Evolutionary conservation across 2,888 invertebrate genomes (phyloP).

Genomic region (Zootermopsis nevadensis): DNA sequence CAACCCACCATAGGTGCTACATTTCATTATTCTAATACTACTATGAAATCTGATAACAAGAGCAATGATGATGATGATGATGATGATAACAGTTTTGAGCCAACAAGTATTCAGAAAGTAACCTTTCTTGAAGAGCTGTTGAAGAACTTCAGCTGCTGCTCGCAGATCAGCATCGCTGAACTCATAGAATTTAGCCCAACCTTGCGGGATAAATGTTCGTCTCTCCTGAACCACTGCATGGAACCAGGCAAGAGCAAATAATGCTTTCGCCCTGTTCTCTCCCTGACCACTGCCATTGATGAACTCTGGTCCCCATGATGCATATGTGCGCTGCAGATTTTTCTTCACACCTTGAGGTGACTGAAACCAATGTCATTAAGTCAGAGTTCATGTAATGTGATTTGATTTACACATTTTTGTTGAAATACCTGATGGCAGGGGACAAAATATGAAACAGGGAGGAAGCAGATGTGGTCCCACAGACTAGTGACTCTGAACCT

Average conservation of each 20-base stretch:
- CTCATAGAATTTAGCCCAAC: slow-evolving; percentile 91
- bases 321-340: slow-evolving; percentile 80
- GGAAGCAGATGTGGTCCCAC: no score
- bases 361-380: slow-evolving; percentile 58
- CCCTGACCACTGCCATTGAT: slow-evolving; percentile 58
- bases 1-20: no score
- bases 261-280: slow-evolving; percentile 39
- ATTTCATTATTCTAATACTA: no score
- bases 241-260: slow-evolving; percentile 85
- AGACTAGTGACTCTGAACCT: no score
- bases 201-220: slow-evolving; percentile 91
- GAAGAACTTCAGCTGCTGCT: slow-evolving; percentile 76
- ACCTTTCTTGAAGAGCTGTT: slow-evolving; percentile 63
- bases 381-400: no score
- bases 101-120: not conserved
- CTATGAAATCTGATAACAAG: no score
- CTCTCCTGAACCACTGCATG: slow-evolving; percentile 94
- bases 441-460: no score
- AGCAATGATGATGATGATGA: no score
- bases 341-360: slow-evolving; percentile 88
- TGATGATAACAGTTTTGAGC: not conserved
- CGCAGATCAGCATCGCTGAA: slow-evolving; percentile 85
- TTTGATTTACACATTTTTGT: no score
- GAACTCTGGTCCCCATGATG: slow-evolving; percentile 71
- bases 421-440: no score